Evolutionary conservation across 1,140 invertebrate species (phyloP).

Genomic region (Aphis gossypii): DNA sequence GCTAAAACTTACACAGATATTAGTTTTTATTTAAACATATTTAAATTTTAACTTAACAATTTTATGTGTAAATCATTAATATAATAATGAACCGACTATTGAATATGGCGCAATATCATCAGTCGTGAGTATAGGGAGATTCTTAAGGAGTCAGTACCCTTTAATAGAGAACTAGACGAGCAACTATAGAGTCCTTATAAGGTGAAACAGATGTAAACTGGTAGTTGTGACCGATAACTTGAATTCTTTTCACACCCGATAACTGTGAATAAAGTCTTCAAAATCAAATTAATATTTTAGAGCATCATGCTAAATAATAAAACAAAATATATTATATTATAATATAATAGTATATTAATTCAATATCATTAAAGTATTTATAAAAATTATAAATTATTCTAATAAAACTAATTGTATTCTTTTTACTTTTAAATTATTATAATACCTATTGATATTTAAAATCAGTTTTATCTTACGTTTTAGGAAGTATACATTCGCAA

Average conservation of each 20-base stretch:
- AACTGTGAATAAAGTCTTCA: neutral
- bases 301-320: neutral
- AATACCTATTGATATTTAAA: neutral
- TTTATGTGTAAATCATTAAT: neutral
- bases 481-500: neutral
- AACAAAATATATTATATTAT: neutral
- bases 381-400: neutral
- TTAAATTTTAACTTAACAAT: neutral
- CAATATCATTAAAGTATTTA: neutral
- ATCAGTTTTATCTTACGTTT: neutral
- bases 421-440: neutral
- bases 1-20: neutral
- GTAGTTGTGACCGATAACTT: neutral
- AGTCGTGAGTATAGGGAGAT: slow-evolving; percentile 5
- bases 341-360: neutral
- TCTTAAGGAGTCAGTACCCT: slow-evolving; percentile 41
- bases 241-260: slow-evolving; percentile 35
- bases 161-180: neutral
- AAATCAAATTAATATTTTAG: neutral
- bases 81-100: neutral
- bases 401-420: neutral
- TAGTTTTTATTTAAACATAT: neutral
- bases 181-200: slow-evolving; percentile 42
- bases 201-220: slow-evolving; percentile 39
- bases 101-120: neutral